A percentile compares a stretch with the other conserved stretches of the same genome.
These are phyloP conservation scores for Mythimna vitellina DNA, from an alignment of 2,888 invertebrate species.

Conservation along the genomic window DNA sequence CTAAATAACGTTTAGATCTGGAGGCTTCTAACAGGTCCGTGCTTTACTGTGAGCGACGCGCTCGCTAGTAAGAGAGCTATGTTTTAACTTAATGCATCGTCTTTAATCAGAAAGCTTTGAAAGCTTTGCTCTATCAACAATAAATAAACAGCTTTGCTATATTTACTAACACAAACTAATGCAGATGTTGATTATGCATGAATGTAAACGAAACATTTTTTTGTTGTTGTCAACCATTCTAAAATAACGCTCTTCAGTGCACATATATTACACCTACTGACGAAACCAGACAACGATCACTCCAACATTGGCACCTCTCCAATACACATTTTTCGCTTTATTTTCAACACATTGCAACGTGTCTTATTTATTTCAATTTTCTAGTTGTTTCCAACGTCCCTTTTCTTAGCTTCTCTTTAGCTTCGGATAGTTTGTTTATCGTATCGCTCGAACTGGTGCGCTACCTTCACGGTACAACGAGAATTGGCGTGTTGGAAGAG, in stretches of 20 bases:
- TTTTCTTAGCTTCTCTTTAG: conserved; percentile 12
- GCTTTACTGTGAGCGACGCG: conserved; percentile 12
- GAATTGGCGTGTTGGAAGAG: conserved; percentile 28
- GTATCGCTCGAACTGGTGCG: conserved; percentile 31
- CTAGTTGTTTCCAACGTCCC: conserved; percentile 25
- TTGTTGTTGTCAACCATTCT: conserved; percentile 30
- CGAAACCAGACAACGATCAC: conserved; percentile 24
- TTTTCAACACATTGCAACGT: conserved; percentile 48
- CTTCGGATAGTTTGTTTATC: conserved; percentile 25
- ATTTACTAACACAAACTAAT: conserved; percentile 23
- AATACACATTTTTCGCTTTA: conserved; percentile 53
- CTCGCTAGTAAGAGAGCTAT: neutral
- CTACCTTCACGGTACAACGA: conserved; percentile 28
- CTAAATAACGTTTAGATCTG: conserved; percentile 54
- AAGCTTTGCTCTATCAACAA: neutral
- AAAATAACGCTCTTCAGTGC: conserved; percentile 34
- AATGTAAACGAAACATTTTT: conserved; percentile 43
- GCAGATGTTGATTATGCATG: conserved; percentile 9
- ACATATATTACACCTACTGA: neutral
- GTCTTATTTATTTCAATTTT: conserved; percentile 34
- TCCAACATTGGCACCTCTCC: conserved; percentile 54
- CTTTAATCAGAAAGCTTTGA: neutral
- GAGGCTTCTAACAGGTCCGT: conserved; percentile 17
- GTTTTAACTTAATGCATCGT: neutral
- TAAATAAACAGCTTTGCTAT: conserved; percentile 6